Conservation (phyloP, 2,797 vertebrate species). For the Microctenopoma steveboyesi region DNA sequence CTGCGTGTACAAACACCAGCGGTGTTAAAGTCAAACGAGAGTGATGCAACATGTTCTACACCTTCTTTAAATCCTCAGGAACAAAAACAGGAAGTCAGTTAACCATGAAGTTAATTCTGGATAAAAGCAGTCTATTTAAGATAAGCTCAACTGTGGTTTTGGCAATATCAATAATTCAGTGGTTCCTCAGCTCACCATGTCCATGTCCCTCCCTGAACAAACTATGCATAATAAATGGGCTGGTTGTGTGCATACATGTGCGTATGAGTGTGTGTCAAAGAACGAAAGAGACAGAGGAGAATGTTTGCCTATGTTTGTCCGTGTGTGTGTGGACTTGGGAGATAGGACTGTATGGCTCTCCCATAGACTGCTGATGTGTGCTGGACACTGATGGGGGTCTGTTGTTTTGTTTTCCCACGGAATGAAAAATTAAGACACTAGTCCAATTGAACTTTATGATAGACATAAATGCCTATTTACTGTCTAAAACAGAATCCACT, state of each 20-base stretch:
- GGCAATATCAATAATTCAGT: conserved; percentile 64
- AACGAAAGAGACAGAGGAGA: conserved; percentile 8
- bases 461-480: too few relatives aligned
- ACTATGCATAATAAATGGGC: conserved; percentile 62
- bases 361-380: conserved; percentile 11
- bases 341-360: conserved; percentile 28
- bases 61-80: conserved; percentile 25
- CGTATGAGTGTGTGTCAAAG: conserved; percentile 32
- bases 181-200: conserved; percentile 38
- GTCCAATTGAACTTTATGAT: neutral
- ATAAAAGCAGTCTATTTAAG: conserved; percentile 53
- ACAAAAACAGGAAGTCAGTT: conserved; percentile 46
- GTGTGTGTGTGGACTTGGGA: conserved; percentile 19
- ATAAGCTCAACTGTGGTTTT: conserved; percentile 40
- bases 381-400: conserved; percentile 21
- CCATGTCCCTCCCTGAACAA: conserved; percentile 62
- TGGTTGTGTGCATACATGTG: conserved; percentile 28
- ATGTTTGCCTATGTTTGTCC: conserved; percentile 44
- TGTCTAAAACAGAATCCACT: neutral
- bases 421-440: conserved; percentile 16
- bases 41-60: conserved; percentile 10
- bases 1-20: neutral
- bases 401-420: conserved; percentile 45
- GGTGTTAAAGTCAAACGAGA: neutral
- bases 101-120: conserved; percentile 44